Evolutionary conservation across 1,140 invertebrate species (phyloP).

Genomic region (Sarcophaga peregrina): DNA sequence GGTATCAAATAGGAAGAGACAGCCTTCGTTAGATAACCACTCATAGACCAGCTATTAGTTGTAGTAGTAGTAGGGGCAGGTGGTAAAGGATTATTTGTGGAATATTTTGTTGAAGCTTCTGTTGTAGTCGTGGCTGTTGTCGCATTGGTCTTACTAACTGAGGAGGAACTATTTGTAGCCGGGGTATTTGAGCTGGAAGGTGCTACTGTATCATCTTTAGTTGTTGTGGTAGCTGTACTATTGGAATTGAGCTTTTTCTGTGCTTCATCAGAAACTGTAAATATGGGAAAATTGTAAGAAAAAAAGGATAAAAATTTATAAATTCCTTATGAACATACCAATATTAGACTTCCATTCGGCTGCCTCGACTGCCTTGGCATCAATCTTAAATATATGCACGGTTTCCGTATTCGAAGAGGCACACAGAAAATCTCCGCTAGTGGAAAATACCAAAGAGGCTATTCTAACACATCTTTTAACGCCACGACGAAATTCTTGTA

Average conservation of each 20-base stretch:
- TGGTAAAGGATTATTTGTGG: not conserved
- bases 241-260: not conserved
- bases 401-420: constrained; percentile 98
- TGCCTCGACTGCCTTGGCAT: constrained; percentile 57
- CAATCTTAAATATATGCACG: constrained; percentile 95
- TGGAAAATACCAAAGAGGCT: constrained; percentile 91
- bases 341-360: constrained; percentile 54
- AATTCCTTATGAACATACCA: constrained; percentile 47
- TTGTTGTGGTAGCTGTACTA: not conserved
- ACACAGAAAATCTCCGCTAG: constrained; percentile 84
- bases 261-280: not conserved
- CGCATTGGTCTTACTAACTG: not conserved
- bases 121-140: constrained; percentile 21
- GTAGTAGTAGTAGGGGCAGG: not conserved
- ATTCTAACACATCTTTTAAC: constrained; percentile 95
- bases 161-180: not conserved
- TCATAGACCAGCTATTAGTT: constrained; percentile 53
- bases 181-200: not conserved
- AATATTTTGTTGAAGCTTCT: not conserved
- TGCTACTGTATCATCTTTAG: not conserved
- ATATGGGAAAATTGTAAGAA: not conserved
- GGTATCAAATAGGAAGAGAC: constrained; percentile 86
- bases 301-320: too few species aligned
- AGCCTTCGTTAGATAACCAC: constrained; percentile 61
- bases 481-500: constrained; percentile 96